These are phyloP conservation scores for Harlomillsia oculata DNA, from an alignment of 1,140 invertebrate genomes.

Conservation along the genomic window DNA sequence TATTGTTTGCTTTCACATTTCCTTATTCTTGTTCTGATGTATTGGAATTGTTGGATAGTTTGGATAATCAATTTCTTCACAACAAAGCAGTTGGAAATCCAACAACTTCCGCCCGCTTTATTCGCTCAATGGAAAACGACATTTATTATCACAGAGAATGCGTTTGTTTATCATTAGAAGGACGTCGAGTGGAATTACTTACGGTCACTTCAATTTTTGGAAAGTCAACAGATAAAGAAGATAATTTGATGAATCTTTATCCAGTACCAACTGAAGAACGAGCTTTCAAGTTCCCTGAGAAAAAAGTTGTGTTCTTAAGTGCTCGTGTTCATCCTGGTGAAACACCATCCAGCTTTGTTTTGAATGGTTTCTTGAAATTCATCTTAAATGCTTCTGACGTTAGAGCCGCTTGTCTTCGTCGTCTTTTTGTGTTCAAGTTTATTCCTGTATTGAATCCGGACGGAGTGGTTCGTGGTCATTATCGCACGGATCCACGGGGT, in stretches of 20 bases:
- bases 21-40: slow-evolving; percentile 77
- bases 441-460: slow-evolving; percentile 90
- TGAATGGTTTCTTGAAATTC: slow-evolving; percentile 81
- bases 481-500: slow-evolving; percentile 77
- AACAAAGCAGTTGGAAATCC: slow-evolving; percentile 11
- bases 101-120: background rate
- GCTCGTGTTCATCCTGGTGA: slow-evolving; percentile 52
- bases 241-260: slow-evolving; percentile 64
- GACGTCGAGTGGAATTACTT: slow-evolving; percentile 69
- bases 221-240: slow-evolving; percentile 59
- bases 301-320: slow-evolving; percentile 76
- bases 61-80: slow-evolving; percentile 44
- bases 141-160: slow-evolving; percentile 81
- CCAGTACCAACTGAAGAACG: slow-evolving; percentile 55
- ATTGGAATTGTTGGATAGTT: slow-evolving; percentile 55
- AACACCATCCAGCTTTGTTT: slow-evolving; percentile 85
- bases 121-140: slow-evolving; percentile 43
- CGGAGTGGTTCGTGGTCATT: slow-evolving; percentile 73
- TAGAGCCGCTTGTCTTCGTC: slow-evolving; percentile 58
- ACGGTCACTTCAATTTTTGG: slow-evolving; percentile 78
- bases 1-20: slow-evolving; percentile 86
- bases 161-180: slow-evolving; percentile 70
- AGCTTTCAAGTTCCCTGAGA: slow-evolving; percentile 61
- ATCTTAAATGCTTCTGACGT: slow-evolving; percentile 60
- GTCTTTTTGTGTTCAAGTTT: slow-evolving; percentile 79